phyloP scores from a whole-genome alignment of 2,113 vertebrate genomes.

The Sitta europaea region DNA sequence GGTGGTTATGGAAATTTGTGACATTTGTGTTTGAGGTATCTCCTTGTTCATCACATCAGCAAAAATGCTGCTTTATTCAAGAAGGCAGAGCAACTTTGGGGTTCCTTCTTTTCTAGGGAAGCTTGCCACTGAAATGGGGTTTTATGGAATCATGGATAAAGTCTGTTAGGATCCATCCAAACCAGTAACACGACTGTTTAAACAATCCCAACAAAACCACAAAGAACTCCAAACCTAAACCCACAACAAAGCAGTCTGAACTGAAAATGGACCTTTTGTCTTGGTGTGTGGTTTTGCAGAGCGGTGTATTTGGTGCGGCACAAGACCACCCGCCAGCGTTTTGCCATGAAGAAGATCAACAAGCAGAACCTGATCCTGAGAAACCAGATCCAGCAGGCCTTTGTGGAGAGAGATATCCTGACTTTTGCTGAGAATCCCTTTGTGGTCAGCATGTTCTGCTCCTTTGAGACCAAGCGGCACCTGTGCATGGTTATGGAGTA shows the following conservation, averaged over 20 bases:
- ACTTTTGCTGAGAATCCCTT: slow-evolving; percentile 97
- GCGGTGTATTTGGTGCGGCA: slow-evolving; percentile 93
- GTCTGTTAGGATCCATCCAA: neutral
- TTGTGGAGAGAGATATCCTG: slow-evolving; percentile 95
- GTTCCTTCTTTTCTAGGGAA: neutral
- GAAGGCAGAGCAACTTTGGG: neutral
- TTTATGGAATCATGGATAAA: neutral
- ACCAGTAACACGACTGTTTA: neutral
- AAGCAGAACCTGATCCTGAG: slow-evolving; percentile 97
- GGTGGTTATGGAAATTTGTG: neutral
- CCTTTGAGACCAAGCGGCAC: slow-evolving; percentile 93
- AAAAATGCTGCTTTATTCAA: neutral
- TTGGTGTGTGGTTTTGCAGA: slow-evolving; percentile 56
- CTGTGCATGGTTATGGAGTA: slow-evolving; percentile 99
- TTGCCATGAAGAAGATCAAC: slow-evolving; percentile 99
- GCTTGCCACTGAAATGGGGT: neutral
- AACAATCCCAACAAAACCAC: neutral
- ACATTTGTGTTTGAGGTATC: neutral
- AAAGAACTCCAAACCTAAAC: neutral
- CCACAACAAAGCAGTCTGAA: neutral
- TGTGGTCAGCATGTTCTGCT: slow-evolving; percentile 98
- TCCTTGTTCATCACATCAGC: neutral
- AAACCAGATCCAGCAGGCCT: slow-evolving; percentile 98
- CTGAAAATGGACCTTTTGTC: neutral
- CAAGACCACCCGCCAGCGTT: slow-evolving; percentile 91